Evolutionary conservation across 1,140 invertebrate genomes (phyloP).

Genomic region (Linepithema humile): DNA sequence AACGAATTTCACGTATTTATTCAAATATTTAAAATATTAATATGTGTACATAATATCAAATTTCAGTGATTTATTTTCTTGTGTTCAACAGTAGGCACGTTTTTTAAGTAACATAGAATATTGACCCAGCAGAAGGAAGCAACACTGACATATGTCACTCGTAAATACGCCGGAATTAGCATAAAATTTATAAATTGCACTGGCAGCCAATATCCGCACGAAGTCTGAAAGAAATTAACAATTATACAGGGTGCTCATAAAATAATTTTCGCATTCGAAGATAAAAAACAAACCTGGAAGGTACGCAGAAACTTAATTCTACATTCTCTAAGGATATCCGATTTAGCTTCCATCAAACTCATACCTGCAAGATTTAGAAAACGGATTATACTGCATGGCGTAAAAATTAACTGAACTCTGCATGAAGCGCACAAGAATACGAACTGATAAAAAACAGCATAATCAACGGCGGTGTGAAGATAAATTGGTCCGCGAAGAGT

Average conservation of each 20-base stretch:
- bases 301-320: constrained; percentile 90
- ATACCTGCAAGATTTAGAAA: constrained; percentile 85
- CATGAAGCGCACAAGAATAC: constrained; percentile 67
- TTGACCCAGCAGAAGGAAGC: constrained; percentile 92
- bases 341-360: constrained; percentile 89
- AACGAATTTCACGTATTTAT: neutral
- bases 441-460: constrained; percentile 89
- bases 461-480: constrained; percentile 89
- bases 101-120: constrained; percentile 90
- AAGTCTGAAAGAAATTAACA: constrained; percentile 80
- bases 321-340: constrained; percentile 88
- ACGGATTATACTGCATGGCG: neutral
- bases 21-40: neutral
- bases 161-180: constrained; percentile 87
- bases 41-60: neutral
- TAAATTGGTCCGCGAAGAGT: constrained; percentile 90
- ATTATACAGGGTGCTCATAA: neutral
- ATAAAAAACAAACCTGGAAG: constrained; percentile 85
- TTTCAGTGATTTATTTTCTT: constrained; percentile 22
- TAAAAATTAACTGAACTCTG: neutral
- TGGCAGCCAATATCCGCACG: constrained; percentile 92
- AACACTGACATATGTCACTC: constrained; percentile 90
- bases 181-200: constrained; percentile 91
- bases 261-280: neutral
- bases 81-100: constrained; percentile 81